Evolutionary conservation across 2,888 invertebrate genomes (phyloP), one percentile per base, ranked within the genome.

Genomic region (Cotesia congregata): DNA sequence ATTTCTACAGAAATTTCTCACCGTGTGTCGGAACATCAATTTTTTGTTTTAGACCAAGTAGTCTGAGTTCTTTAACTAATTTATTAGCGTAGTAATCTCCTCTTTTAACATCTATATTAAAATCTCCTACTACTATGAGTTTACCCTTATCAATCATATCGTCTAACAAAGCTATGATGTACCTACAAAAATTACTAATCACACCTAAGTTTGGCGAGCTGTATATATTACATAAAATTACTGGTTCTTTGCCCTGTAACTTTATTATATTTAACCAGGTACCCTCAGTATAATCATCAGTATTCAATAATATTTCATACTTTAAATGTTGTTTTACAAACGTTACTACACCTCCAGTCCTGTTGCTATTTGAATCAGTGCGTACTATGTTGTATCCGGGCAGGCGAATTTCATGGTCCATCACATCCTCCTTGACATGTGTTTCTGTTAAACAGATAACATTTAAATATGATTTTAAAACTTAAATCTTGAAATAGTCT

Each of bases 181-280:
- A 65, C 40, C 67, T 61, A 5, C 60, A 72, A 7, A 79, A 30
- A 4, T 60, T 12, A 17, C 77, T 65, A 15, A 79, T 73, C 72
- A 78, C 72, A 15, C 75, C 75, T n/a, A 50, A 30, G 15, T 67
- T 78, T 1, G 78, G 74, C 9, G 80, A 78, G n/a, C 75, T 61
- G 40, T 77, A 77, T 6, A 74, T 17, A 50, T 77, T 76, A 20
- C 74, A 17, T 7, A 79, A 59, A 5, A 76, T 15, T 4, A 76
- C 4, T 6, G 30, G 72, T 30, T 77, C 20, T 69, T 76, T 71
- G 12, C 65, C 69, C 67, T 38, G 60, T 38, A 70, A 17, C 50
- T 76, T 5, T 40, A 72, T 72, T 6, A 38, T 1, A 20, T 65
- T 64, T 15, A 72, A 38, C 9, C 40, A 61, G 3, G 6, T 50